Percentiles rank a stretch among this genome's conserved stretches.
phyloP scores from a whole-genome alignment of 2,888 invertebrate species.

The Lasioglossum malachurum region DNA sequence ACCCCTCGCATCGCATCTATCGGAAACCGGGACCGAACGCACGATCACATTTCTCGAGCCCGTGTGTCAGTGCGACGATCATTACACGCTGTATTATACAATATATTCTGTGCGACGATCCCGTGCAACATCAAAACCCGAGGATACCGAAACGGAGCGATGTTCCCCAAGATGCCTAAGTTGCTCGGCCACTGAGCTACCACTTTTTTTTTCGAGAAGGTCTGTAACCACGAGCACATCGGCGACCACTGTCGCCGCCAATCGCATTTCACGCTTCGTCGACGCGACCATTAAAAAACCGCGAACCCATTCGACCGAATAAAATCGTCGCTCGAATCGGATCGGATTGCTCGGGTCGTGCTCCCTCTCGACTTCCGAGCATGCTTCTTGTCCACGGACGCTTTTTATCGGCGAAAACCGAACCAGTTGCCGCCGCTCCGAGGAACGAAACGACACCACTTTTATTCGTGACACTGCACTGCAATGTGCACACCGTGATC shows the following conservation, averaged over 20 bases:
- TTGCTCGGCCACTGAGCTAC: constrained; percentile 62
- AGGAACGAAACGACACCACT: not conserved
- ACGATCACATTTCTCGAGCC: not conserved
- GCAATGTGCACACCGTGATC: not conserved
- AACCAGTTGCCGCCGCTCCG: not conserved
- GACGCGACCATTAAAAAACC: not conserved
- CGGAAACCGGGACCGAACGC: not conserved
- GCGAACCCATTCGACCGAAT: not conserved
- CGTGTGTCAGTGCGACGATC: constrained; percentile 48
- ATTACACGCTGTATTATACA: not conserved
- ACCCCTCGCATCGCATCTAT: not conserved
- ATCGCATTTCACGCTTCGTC: not conserved
- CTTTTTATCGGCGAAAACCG: not conserved
- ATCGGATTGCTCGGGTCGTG: not conserved
- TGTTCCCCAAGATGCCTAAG: constrained; percentile 43
- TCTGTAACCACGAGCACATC: constrained; percentile 44
- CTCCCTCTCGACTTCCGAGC: not conserved
- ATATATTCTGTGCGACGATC: not conserved
- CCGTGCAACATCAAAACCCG: constrained; percentile 11
- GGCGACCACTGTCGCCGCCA: not conserved
- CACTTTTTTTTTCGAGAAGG: constrained; percentile 62
- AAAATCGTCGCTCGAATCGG: not conserved
- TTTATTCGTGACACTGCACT: not conserved
- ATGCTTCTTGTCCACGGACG: not conserved
- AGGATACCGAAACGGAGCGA: constrained; percentile 37